phyloP scores from a whole-genome alignment of 2,797 vertebrate genomes.

The Arctocebus calabarensis region DNA sequence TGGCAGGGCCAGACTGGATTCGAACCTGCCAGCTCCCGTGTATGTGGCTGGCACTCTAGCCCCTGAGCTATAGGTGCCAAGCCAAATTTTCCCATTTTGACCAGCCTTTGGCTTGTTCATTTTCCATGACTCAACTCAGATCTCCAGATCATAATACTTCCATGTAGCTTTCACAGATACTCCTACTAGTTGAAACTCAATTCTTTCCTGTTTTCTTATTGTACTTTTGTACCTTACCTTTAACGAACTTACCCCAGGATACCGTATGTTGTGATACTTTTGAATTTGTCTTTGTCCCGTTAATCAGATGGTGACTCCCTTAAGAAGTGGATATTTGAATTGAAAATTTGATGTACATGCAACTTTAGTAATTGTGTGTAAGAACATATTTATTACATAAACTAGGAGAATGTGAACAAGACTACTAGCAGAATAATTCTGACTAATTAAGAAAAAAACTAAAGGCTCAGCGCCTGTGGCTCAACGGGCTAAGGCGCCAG shows the following conservation, averaged over 20 bases:
- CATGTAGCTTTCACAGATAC: not conserved
- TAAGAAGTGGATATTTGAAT: conserved; percentile 39
- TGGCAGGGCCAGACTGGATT: too few species aligned
- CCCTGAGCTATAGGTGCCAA: too few species aligned
- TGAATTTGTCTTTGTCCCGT: not conserved
- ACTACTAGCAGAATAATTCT: not conserved
- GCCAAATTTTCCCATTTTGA: not conserved
- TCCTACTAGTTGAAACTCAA: not conserved
- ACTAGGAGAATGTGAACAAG: not conserved
- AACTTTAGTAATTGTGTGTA: conserved; percentile 41
- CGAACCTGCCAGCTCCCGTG: too few species aligned
- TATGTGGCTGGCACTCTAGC: too few species aligned
- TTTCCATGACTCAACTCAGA: not conserved
- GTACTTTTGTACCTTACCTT: not conserved
- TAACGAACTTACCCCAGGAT: conserved; percentile 4
- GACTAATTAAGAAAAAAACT: not conserved
- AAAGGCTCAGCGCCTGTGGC: too few species aligned
- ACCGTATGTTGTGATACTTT: not conserved
- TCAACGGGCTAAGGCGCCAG: too few species aligned
- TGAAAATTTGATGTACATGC: conserved; percentile 6
- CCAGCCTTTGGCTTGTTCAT: not conserved
- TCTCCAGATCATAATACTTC: not conserved
- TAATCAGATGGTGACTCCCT: conserved; percentile 22
- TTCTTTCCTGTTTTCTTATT: not conserved
- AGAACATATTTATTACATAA: not conserved